Base-by-base conservation (phyloP, 2,113 vertebrate genomes). In the Australoheros scitulus region DNA sequence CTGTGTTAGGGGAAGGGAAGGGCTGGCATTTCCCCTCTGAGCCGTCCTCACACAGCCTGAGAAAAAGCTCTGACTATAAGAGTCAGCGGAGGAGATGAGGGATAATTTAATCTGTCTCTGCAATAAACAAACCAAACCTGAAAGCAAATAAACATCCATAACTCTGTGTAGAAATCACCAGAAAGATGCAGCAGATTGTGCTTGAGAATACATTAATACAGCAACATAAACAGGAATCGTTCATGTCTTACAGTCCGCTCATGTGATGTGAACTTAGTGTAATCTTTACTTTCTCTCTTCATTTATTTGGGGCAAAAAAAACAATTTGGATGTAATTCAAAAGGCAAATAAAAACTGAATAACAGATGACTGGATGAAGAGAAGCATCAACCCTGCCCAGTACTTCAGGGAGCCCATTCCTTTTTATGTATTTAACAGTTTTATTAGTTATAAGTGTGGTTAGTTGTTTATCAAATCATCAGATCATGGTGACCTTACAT, bases 1-100 rank as follows among this genome's bases (percentile, higher is more conserved):
- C 59, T 80, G 77, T 74, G 68, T 79, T 57, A 86, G 84, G 85
- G 88, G 89, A 92, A 88, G 88, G 90, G 87, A 89, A 83, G 86
- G 86, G 76, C 34, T 15, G 72, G 88, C 85, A 91, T 82, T 88
- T 90, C 89, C 91, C 84, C 82, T 86, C 80, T 55, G 59, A 36
- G 56, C 75, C 17, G 41, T 59, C 68, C 47, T 55, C 52, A 61
- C 52, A 61, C 57, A 61, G 64, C 47, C 76, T 10, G 74, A 81
- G 79, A 72, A 24, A 7, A 72, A 52, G 9, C 65, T 72, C 24
- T 50, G 15, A 68, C 26, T 74, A 56, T 70, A 24, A 68, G 60
- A 38, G 36, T n/a, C 43, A 52, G 43, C 11, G 17, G 26, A 26
- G 65, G 6, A 26, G 6, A 52, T 70, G 65, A 20, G 65, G 52